These are phyloP conservation scores for Gracilinanus agilis DNA, from an alignment of 2,113 vertebrate species.

Conservation along the genomic window DNA sequence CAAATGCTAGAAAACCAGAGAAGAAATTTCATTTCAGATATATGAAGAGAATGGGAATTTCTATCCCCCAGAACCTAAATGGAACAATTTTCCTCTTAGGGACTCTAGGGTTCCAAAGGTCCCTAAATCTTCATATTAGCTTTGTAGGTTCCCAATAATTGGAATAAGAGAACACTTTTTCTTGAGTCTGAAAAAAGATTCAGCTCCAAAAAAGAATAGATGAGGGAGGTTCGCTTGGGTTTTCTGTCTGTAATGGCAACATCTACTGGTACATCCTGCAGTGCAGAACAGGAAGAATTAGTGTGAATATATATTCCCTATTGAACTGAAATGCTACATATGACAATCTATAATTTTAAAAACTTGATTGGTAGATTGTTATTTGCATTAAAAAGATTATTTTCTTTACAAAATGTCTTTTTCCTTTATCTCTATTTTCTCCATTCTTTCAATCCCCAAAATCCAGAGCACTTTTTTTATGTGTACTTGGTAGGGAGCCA, in stretches of 20 bases:
- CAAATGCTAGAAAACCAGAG: background rate
- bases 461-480: background rate
- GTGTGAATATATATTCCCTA: background rate
- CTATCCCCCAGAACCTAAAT: background rate
- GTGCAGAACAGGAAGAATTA: too few species aligned
- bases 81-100: background rate
- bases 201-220: background rate
- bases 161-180: slow-evolving; percentile 27
- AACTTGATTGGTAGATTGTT: background rate
- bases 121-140: background rate
- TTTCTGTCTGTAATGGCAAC: too few species aligned
- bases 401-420: background rate
- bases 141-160: slow-evolving; percentile 28
- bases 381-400: slow-evolving; percentile 15
- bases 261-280: too few species aligned
- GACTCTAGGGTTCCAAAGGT: background rate
- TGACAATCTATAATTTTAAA: too few species aligned
- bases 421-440: background rate
- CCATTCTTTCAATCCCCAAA: background rate
- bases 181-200: slow-evolving; percentile 5
- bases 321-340: background rate
- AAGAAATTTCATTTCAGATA: background rate
- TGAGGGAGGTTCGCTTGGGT: background rate
- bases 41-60: background rate
- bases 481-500: background rate